These are phyloP conservation scores for Xenops minutus DNA, from an alignment of 2,797 vertebrate genomes.

Conservation along the genomic window DNA sequence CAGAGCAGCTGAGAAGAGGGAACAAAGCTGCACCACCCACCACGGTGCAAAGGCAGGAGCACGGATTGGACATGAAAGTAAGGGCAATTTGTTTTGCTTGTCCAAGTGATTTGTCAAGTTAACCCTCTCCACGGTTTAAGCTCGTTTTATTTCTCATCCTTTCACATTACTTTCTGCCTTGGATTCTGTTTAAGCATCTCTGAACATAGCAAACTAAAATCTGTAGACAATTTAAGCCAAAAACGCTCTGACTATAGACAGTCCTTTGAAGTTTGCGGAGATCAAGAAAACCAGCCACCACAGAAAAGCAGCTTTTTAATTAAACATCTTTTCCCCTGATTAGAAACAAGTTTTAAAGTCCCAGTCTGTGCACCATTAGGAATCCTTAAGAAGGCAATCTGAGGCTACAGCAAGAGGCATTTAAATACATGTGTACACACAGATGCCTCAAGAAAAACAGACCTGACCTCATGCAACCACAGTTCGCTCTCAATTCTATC, in stretches of 20 bases:
- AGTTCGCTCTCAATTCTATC: neutral
- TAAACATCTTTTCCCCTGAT: constrained; percentile 32
- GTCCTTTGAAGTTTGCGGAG: constrained; percentile 40
- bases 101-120: neutral
- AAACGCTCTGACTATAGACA: constrained; percentile 7
- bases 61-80: neutral
- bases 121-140: neutral
- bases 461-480: neutral
- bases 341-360: neutral
- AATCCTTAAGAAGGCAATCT: neutral
- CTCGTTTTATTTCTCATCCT: constrained; percentile 10
- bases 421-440: neutral
- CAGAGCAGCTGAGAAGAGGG: neutral
- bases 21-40: neutral
- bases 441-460: neutral
- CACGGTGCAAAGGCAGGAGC: neutral
- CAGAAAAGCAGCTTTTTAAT: constrained; percentile 53
- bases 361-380: neutral
- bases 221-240: constrained; percentile 36
- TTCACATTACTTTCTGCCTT: neutral
- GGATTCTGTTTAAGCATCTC: constrained; percentile 3
- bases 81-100: neutral
- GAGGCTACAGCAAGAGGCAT: neutral
- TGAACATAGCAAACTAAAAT: constrained; percentile 25
- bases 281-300: constrained; percentile 20